Conservation (phyloP, 2,113 vertebrate species). For the Sula dactylatra region DNA sequence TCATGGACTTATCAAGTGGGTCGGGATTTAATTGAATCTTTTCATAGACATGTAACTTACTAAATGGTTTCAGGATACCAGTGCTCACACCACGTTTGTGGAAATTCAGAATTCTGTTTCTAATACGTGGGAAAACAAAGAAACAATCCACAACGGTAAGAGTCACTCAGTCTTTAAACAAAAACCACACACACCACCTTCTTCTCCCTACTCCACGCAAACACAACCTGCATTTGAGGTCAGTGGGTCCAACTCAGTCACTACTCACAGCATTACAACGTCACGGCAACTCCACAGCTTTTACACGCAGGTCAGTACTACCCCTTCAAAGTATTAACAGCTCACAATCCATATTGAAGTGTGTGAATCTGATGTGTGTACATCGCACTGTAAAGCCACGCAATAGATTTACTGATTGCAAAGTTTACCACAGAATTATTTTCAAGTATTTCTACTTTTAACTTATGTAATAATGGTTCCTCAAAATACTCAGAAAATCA, state of each 20-base stretch:
- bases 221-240: not conserved
- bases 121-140: not conserved
- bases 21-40: not conserved
- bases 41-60: not conserved
- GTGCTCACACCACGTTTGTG: not conserved
- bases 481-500: not conserved
- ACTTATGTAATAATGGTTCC: not conserved
- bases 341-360: not conserved
- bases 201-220: not conserved
- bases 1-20: not conserved
- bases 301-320: not conserved
- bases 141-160: not conserved
- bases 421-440: not conserved
- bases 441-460: not conserved
- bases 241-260: not conserved
- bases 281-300: not conserved
- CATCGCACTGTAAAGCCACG: not conserved
- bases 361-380: accelerated
- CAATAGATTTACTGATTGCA: accelerated
- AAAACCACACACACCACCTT: not conserved
- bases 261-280: accelerated
- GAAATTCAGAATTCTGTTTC: not conserved
- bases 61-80: not conserved
- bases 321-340: not conserved
- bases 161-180: not conserved